Percentiles rank a stretch among this genome's conserved stretches.
Evolutionary conservation across 2,113 vertebrate genomes (phyloP).

Genomic region (Phalacrocorax pelagicus): DNA sequence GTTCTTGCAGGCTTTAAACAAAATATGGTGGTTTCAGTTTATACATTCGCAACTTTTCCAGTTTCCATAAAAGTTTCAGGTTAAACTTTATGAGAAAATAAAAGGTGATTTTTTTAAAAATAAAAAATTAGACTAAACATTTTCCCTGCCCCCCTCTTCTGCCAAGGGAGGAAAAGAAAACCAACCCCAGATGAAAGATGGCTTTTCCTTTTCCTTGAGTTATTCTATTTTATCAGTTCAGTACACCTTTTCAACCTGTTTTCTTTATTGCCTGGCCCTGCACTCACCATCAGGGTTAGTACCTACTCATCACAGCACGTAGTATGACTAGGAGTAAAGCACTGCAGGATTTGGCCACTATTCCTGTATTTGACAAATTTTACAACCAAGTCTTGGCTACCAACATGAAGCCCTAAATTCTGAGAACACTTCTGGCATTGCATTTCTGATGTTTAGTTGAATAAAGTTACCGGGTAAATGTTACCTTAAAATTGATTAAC

Average conservation of each 20-base stretch:
- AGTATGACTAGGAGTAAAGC: background rate
- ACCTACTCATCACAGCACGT: background rate
- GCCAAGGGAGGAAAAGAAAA: background rate
- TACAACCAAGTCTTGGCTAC: background rate
- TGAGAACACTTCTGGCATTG: background rate
- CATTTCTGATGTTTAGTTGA: slow-evolving; percentile 16
- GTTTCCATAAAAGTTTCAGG: background rate
- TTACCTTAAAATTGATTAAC: slow-evolving; percentile 27
- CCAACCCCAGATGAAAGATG: background rate
- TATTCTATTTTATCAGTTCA: background rate
- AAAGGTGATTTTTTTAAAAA: background rate
- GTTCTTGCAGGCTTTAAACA: background rate
- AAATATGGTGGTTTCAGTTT: background rate
- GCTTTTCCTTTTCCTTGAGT: background rate
- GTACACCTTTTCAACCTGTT: background rate
- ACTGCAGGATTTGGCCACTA: background rate
- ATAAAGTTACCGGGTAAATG: background rate
- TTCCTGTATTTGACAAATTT: background rate
- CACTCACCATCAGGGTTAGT: background rate
- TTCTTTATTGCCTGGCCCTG: background rate
- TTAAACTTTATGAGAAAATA: background rate
- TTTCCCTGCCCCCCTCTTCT: background rate
- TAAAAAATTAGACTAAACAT: background rate
- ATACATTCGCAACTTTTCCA: background rate
- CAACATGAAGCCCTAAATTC: background rate